phyloP scores from a whole-genome alignment of 2,113 vertebrate species.

The Fulmarus glacialis region DNA sequence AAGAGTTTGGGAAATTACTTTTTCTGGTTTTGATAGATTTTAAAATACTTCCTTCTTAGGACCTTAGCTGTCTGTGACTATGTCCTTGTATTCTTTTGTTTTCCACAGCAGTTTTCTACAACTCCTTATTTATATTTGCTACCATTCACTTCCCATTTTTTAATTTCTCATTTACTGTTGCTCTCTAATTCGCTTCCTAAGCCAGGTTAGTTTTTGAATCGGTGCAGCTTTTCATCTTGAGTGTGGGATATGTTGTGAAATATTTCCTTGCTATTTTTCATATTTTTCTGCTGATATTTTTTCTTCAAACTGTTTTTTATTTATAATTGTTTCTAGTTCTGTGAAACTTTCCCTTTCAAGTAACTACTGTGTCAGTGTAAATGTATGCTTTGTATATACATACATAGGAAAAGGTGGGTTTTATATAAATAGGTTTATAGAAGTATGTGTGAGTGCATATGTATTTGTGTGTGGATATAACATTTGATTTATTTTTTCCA shows the following conservation, averaged over 20 bases:
- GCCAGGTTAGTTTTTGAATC: not conserved
- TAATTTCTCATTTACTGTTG: not conserved
- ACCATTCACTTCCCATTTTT: not conserved
- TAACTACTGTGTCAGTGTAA: not conserved
- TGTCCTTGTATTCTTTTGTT: not conserved
- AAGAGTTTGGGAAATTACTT: not conserved
- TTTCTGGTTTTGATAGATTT: not conserved
- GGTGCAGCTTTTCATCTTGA: not conserved
- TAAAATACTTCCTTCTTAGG: not conserved
- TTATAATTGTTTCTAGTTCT: not conserved
- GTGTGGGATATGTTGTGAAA: not conserved
- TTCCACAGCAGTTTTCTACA: not conserved
- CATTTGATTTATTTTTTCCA: not conserved
- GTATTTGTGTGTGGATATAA: not conserved
- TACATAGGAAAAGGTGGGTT: fast-evolving
- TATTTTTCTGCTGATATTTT: not conserved
- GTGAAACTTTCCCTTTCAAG: not conserved
- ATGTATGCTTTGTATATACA: not conserved
- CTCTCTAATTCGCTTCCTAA: not conserved
- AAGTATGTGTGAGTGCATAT: not conserved
- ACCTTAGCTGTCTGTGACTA: not conserved
- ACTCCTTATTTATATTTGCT: not conserved
- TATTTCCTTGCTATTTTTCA: not conserved
- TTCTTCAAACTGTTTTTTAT: not conserved
- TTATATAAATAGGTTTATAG: not conserved